phyloP scores from a whole-genome alignment of 1,140 invertebrate species.

The Sinonovacula constricta region DNA sequence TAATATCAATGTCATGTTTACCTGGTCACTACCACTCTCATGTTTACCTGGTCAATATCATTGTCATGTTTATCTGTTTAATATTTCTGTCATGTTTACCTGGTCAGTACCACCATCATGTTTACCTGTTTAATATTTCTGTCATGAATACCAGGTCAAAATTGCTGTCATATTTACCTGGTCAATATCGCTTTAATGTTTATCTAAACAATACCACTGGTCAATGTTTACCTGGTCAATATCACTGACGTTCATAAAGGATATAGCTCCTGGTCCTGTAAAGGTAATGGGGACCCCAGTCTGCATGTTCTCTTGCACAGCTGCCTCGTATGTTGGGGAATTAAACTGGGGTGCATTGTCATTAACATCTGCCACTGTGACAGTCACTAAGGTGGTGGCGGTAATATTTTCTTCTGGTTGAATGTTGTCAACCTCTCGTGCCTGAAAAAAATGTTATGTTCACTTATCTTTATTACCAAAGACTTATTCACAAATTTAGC shows the following conservation, averaged over 20 bases:
- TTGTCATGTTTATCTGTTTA: no score
- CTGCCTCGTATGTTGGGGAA: slow-evolving; percentile 88
- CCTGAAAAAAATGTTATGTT: slow-evolving; percentile 60
- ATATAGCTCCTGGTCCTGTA: slow-evolving; percentile 82
- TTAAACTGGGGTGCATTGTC: slow-evolving; percentile 94
- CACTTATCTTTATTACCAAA: slow-evolving; percentile 9
- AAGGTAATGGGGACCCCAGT: slow-evolving; percentile 91
- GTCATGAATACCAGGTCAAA: no score
- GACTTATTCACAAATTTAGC: not conserved
- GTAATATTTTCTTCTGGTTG: slow-evolving; percentile 83
- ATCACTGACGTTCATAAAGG: slow-evolving; percentile 92
- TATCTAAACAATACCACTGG: no score
- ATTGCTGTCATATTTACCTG: no score
- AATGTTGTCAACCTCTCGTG: slow-evolving; percentile 69
- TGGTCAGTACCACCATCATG: no score
- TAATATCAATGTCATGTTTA: no score
- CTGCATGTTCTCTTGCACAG: slow-evolving; percentile 95
- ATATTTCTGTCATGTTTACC: no score
- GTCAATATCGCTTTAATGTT: no score
- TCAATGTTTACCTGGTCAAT: slow-evolving; percentile 96
- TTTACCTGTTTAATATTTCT: no score
- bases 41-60: no score
- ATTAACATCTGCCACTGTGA: slow-evolving; percentile 96
- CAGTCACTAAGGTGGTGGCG: slow-evolving; percentile 92
- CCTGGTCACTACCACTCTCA: no score